Conservation (phyloP, 1,140 invertebrate genomes). For the Daktulosphaira vitifoliae region DNA sequence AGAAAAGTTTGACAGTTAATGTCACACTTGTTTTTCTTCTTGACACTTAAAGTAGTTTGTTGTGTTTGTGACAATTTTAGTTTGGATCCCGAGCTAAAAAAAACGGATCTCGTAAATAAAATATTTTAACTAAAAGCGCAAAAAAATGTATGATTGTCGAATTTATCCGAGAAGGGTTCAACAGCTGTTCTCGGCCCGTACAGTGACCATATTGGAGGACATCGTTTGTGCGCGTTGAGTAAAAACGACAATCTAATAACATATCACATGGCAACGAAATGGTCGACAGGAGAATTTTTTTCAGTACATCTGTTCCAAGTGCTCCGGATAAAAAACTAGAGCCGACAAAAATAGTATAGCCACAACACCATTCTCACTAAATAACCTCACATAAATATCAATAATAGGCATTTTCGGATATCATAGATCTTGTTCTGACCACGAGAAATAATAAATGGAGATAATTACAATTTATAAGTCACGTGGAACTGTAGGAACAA, state of each 20-base stretch:
- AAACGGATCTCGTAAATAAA: background rate
- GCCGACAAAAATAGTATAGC: background rate
- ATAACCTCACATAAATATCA: no score
- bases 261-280: background rate
- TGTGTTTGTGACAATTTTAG: constrained; percentile 22
- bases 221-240: background rate
- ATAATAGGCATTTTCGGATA: no score
- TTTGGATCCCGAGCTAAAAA: background rate
- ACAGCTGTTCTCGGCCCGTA: no score
- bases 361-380: background rate
- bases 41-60: constrained; percentile 11
- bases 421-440: no score
- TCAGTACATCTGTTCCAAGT: background rate
- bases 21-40: background rate
- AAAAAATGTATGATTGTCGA: no score
- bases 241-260: constrained; percentile 18
- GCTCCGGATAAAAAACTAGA: background rate
- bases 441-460: no score
- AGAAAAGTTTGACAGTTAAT: no score
- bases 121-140: background rate
- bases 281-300: background rate
- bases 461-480: no score
- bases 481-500: no score
- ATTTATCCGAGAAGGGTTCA: no score
- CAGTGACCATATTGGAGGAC: constrained; percentile 1